Evolutionary conservation across 2,113 vertebrate species (phyloP).

Genomic region (Bos taurus): DNA sequence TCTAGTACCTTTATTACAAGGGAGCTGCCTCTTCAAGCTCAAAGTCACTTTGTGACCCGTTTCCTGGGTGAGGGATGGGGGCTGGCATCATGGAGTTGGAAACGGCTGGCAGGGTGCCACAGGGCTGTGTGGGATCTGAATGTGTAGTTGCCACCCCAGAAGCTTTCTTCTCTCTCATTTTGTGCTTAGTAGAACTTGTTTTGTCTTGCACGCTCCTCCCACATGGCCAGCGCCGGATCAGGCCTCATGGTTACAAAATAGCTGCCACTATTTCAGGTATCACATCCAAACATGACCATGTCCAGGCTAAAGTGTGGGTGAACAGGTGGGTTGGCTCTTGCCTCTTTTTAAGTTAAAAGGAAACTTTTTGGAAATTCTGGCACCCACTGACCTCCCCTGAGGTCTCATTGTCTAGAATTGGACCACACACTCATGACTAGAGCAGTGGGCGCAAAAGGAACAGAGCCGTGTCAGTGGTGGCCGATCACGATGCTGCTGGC

Average conservation of each 20-base stretch:
- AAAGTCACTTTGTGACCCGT: neutral
- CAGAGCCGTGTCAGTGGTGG: rapidly evolving
- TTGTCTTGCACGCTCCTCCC: neutral
- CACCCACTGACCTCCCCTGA: neutral
- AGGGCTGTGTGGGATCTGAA: neutral
- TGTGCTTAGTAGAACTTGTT: neutral
- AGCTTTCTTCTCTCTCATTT: neutral
- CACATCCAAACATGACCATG: neutral
- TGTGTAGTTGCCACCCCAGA: neutral
- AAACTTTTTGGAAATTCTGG: neutral
- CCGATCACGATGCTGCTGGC: rapidly evolving
- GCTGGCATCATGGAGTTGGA: neutral
- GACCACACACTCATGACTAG: neutral
- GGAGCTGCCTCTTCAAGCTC: neutral
- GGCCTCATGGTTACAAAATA: neutral
- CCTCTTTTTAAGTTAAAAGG: neutral
- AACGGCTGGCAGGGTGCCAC: neutral
- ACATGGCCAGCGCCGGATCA: neutral
- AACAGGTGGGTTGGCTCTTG: neutral
- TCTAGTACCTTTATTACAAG: neutral
- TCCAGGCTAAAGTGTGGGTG: neutral
- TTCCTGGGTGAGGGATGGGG: neutral
- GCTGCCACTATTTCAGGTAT: neutral
- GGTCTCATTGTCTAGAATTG: neutral
- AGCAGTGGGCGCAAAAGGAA: neutral